A percentile compares a stretch with the other conserved stretches of the same genome.
phyloP scores from a whole-genome alignment of 2,113 vertebrate species.

The Oenanthe melanoleuca region DNA sequence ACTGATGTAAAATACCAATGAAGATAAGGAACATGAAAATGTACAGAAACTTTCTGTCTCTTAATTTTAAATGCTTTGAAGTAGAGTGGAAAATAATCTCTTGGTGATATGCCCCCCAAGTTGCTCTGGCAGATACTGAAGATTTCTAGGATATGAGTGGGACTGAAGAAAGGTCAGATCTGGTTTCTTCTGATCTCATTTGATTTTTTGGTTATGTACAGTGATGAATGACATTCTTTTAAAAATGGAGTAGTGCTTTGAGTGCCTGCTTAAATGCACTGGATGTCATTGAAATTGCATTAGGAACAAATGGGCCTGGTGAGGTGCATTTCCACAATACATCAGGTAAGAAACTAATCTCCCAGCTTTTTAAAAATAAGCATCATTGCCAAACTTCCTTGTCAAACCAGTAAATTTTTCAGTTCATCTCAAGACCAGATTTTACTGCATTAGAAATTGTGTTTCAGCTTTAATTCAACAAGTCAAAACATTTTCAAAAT shows the following conservation, averaged over 20 bases:
- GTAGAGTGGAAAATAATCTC: neutral
- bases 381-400: neutral
- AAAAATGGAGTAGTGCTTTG: neutral
- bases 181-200: neutral
- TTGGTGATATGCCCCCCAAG: neutral
- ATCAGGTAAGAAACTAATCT: neutral
- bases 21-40: neutral
- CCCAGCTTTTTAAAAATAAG: neutral
- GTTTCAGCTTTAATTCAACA: neutral
- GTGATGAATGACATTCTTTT: neutral
- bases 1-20: neutral
- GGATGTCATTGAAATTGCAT: neutral
- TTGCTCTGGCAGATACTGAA: neutral
- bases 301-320: neutral
- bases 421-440: neutral
- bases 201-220: neutral
- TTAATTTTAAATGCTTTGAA: neutral
- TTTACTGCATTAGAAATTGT: neutral
- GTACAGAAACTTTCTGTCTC: neutral
- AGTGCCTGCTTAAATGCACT: neutral
- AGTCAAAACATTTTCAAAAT: neutral
- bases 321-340: neutral
- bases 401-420: neutral
- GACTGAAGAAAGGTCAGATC: neutral
- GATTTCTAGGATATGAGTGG: neutral